phyloP scores from a whole-genome alignment of 2,888 invertebrate genomes.

The Torymus tubicola region DNA sequence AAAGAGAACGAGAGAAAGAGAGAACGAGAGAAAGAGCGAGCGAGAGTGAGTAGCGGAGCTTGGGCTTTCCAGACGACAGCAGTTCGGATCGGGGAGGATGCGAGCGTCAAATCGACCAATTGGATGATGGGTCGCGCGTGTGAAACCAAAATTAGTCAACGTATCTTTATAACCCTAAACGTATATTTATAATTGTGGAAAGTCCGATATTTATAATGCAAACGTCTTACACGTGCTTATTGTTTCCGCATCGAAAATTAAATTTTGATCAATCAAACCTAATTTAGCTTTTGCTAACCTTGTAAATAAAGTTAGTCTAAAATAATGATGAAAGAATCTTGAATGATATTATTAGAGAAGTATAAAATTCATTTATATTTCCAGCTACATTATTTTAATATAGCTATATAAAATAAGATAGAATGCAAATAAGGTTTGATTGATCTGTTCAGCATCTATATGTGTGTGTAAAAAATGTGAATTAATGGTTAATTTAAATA shows the following conservation, averaged over 20 bases:
- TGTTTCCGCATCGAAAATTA: slow-evolving; percentile 6
- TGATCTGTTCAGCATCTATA: neutral
- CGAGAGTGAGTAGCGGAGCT: slow-evolving; percentile 34
- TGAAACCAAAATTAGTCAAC: slow-evolving; percentile 74
- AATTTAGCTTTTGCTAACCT: neutral
- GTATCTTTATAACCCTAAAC: slow-evolving; percentile 62
- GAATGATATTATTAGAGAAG: too few species aligned
- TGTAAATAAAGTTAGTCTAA: neutral
- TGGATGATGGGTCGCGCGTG: slow-evolving; percentile 47
- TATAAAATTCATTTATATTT: too few species aligned
- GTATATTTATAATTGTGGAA: slow-evolving; percentile 65
- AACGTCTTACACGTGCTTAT: slow-evolving; percentile 35
- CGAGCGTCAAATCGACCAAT: slow-evolving; percentile 59
- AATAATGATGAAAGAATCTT: too few species aligned
- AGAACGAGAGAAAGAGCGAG: slow-evolving; percentile 52
- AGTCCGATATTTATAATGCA: slow-evolving; percentile 51
- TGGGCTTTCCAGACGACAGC: slow-evolving; percentile 41
- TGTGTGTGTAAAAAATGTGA: too few species aligned
- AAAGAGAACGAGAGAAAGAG: slow-evolving; percentile 55
- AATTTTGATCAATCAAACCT: slow-evolving; percentile 31
- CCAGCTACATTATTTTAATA: too few species aligned
- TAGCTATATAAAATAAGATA: too few species aligned
- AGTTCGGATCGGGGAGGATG: slow-evolving; percentile 49
- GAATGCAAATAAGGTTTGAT: slow-evolving; percentile 19
- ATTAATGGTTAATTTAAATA: neutral